Percentiles rank a stretch among this genome's conserved stretches.
Evolutionary conservation across 2,888 invertebrate species (phyloP).

Genomic region (Meteorus colon): DNA sequence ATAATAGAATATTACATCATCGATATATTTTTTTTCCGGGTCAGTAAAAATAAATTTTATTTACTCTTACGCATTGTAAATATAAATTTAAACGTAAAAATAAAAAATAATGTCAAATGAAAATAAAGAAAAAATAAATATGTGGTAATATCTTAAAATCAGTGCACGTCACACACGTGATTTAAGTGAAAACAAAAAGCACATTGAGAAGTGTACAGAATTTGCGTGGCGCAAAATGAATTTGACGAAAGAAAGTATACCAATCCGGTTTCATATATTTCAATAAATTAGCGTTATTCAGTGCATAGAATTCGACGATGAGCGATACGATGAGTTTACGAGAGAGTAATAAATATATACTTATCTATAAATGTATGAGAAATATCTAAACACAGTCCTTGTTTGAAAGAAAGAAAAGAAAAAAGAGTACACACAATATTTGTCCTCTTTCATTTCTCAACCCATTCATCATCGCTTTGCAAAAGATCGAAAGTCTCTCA

Average conservation of each 20-base stretch:
- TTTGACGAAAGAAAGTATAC: slow-evolving; percentile 50
- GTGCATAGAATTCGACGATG: slow-evolving; percentile 59
- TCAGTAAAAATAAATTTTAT: slow-evolving; percentile 1
- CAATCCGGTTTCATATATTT: slow-evolving; percentile 61
- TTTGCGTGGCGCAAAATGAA: slow-evolving; percentile 47
- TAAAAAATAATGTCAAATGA: neutral
- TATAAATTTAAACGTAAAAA: neutral
- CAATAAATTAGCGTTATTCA: slow-evolving; percentile 60
- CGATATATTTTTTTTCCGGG: slow-evolving; percentile 11
- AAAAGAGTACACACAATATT: neutral
- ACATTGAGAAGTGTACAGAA: neutral
- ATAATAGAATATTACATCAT: slow-evolving; percentile 15
- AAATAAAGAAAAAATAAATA: neutral
- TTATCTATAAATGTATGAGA: neutral
- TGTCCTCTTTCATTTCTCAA: neutral
- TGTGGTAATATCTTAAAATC: neutral
- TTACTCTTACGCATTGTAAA: neutral
- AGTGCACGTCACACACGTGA: slow-evolving; percentile 1
- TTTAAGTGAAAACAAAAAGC: slow-evolving; percentile 15
- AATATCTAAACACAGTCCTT: neutral
- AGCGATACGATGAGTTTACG: slow-evolving; percentile 47
- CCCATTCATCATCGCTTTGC: neutral
- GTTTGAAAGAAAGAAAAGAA: neutral
- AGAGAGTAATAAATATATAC: slow-evolving; percentile 33
- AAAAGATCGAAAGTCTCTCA: slow-evolving; percentile 31